Evolutionary conservation across 2,888 invertebrate species (phyloP), one percentile per base, ranked within the genome.

Genomic region (Zaprionus bogoriensis): DNA sequence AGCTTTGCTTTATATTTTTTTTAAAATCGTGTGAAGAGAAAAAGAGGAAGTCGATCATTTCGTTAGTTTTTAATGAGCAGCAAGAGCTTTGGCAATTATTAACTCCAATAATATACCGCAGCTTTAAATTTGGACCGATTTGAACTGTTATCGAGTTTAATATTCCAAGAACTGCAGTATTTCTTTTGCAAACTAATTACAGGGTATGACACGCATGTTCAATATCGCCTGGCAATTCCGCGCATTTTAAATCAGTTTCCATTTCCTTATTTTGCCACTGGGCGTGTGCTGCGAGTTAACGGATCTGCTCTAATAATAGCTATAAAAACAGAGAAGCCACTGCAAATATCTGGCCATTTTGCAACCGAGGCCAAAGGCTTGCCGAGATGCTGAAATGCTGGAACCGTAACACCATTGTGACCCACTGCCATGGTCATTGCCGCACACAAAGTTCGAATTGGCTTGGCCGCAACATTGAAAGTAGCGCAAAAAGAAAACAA

Each of bases 361-460:
- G 17, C n/a, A 36, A 20, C 27, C 4, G 12, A 12, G 23, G 27
- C 12, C n/a, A n/a, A n/a, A 36, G 30, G 19, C 23, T 28, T 30
- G 5, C 36, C 14, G 36, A 3, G 36, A 7, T 3, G 14, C 3
- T 14, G 14, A 7, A 3, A 17, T 39, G 39, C 19, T 39, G 10
- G 3, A 38, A 38, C 10, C 19, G 7, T 2, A 9, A 27, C 10
- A 3, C 7, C 5, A 1, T n/a, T 32, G 4, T 86, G 84, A 83
- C 79, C 84, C 87, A 80, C 84, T 79, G 84, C 62, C 84, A 62
- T 39, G 73, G 65, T 57, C 61, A 67, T 38, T 68, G 64, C 47
- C 63, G 19, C 19, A 61, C 22, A 44, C 42, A 66, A 64, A 74
- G 80, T 77, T 80, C 58, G 22, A 83, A 47, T 42, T 46, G 38